A percentile compares a stretch with the other conserved stretches of the same genome.
phyloP scores from a whole-genome alignment of 1,140 invertebrate species.

The Armadillidium nasatum region DNA sequence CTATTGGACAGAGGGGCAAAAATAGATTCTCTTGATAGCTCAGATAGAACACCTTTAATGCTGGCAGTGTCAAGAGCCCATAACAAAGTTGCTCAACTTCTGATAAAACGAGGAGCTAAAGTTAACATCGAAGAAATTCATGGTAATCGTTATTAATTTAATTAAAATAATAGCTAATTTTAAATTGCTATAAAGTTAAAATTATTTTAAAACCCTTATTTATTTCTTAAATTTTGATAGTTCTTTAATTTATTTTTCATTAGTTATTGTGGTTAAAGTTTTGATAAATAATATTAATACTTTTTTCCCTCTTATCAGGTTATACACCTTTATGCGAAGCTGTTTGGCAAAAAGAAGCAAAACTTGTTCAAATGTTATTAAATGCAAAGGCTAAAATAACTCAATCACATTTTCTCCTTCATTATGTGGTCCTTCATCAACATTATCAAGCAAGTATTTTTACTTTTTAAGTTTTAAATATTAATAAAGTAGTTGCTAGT shows the following conservation, averaged over 20 bases:
- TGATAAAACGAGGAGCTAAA: constrained; percentile 55
- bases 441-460: constrained; percentile 45
- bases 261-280: too few species aligned
- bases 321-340: constrained; percentile 57
- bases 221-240: too few species aligned
- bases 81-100: constrained; percentile 51
- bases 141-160: constrained; percentile 45
- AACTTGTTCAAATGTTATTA: constrained; percentile 51
- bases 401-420: constrained; percentile 57
- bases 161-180: not conserved
- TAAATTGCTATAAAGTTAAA: too few species aligned
- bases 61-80: constrained; percentile 53
- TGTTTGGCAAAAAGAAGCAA: constrained; percentile 52
- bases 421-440: constrained; percentile 55
- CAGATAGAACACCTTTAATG: constrained; percentile 57
- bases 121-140: constrained; percentile 59
- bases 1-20: constrained; percentile 58
- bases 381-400: constrained; percentile 57
- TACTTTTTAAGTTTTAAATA: not conserved
- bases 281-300: too few species aligned
- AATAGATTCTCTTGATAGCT: constrained; percentile 56
- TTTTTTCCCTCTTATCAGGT: constrained; percentile 45
- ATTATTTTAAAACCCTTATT: too few species aligned
- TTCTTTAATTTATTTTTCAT: too few species aligned
- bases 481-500: too few species aligned